A percentile compares a stretch with the other conserved stretches of the same genome.
These are phyloP conservation scores for Sparus aurata DNA, from an alignment of 2,797 vertebrate genomes.

Conservation along the genomic window DNA sequence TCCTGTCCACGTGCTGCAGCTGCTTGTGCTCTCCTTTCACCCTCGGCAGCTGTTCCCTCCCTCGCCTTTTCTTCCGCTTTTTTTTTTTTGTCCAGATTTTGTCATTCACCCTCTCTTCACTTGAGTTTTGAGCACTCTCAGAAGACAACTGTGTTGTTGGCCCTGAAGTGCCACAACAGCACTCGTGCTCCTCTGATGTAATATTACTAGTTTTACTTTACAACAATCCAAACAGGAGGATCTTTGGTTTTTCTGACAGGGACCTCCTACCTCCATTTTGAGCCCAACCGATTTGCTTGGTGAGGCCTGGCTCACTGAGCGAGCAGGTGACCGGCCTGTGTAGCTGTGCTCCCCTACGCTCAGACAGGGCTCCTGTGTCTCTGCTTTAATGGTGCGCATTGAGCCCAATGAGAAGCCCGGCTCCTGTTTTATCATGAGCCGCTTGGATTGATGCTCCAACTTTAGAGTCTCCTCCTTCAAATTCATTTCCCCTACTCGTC, in stretches of 20 bases:
- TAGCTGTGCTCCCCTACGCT: conserved; percentile 80
- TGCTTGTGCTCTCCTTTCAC: conserved; percentile 81
- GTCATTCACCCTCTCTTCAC: conserved; percentile 59
- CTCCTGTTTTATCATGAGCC: conserved; percentile 55
- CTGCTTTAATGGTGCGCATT: conserved; percentile 61
- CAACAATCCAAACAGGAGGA: conserved; percentile 65
- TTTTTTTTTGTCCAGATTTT: conserved; percentile 88
- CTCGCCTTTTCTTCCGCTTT: conserved; percentile 93
- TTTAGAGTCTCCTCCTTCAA: conserved; percentile 59
- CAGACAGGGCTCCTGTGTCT: conserved; percentile 72
- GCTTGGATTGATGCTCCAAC: conserved; percentile 49
- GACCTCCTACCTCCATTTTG: conserved; percentile 76
- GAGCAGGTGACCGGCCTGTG: conserved; percentile 79
- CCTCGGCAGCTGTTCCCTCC: conserved; percentile 85
- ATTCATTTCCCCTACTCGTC: conserved; percentile 33
- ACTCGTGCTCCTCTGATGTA: conserved; percentile 43
- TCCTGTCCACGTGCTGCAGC: conserved; percentile 75
- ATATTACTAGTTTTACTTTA: conserved; percentile 32
- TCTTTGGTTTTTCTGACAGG: conserved; percentile 34
- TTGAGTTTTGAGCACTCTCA: conserved; percentile 68
- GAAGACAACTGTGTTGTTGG: conserved; percentile 39
- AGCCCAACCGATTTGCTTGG: conserved; percentile 76
- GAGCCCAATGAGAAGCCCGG: conserved; percentile 47
- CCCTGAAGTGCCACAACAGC: conserved; percentile 50
- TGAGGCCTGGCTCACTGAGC: conserved; percentile 76